phyloP scores from a whole-genome alignment of 2,888 invertebrate genomes.

The Priocnemis perturbator region DNA sequence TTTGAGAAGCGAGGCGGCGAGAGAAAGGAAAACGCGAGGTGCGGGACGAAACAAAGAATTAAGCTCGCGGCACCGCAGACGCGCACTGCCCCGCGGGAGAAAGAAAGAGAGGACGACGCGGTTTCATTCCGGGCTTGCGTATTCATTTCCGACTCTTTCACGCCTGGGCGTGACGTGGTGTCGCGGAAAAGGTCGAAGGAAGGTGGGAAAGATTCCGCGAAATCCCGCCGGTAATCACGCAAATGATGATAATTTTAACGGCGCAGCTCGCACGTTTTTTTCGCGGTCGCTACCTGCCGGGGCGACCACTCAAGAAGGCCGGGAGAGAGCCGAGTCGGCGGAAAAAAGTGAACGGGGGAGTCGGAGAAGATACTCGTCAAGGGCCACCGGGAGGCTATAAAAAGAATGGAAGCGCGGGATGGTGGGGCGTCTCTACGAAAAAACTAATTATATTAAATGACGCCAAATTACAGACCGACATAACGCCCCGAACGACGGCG shows the following conservation, averaged over 20 bases:
- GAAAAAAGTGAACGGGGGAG: neutral
- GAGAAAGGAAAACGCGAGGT: conserved; percentile 17
- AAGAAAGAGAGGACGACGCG: neutral
- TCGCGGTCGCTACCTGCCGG: conserved; percentile 2
- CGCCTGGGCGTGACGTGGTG: neutral
- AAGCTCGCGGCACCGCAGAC: conserved; percentile 12
- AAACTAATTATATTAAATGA: conserved; percentile 68
- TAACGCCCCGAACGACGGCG: conserved; percentile 20
- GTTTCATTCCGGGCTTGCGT: conserved; percentile 18
- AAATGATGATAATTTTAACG: conserved; percentile 58
- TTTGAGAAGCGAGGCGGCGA: conserved; percentile 18
- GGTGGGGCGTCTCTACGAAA: conserved; percentile 40
- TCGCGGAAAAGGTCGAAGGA: conserved; percentile 6
- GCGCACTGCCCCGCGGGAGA: conserved; percentile 16
- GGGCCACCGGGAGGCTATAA: neutral
- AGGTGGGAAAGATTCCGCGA: conserved; percentile 26
- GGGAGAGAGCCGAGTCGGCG: neutral
- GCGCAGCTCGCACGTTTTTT: conserved; percentile 39
- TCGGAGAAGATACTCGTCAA: conserved; percentile 1
- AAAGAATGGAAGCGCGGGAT: conserved; percentile 8
- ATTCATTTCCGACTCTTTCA: conserved; percentile 26
- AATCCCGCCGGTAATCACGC: conserved; percentile 45
- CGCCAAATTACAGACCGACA: conserved; percentile 62
- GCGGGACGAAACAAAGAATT: neutral
- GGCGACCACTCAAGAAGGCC: neutral